Evolutionary conservation across 2,797 vertebrate genomes (phyloP).

Genomic region (Squalus acanthias): DNA sequence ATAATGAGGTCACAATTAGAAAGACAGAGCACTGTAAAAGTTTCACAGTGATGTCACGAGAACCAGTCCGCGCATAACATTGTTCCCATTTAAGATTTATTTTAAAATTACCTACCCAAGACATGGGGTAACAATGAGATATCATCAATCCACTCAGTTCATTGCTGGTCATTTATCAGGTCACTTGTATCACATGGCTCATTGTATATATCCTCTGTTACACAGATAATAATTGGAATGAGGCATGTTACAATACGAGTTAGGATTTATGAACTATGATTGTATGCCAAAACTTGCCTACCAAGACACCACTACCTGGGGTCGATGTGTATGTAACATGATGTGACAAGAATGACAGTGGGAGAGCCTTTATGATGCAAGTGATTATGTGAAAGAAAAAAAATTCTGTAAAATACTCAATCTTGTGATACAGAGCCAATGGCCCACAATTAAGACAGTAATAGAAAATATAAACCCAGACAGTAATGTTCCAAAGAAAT

Average conservation of each 20-base stretch:
- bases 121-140: not conserved
- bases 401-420: slow-evolving; percentile 9
- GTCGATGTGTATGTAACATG: not conserved
- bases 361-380: slow-evolving; percentile 37
- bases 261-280: not conserved
- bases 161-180: not conserved
- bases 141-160: slow-evolving; percentile 18
- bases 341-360: slow-evolving; percentile 18
- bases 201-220: not conserved
- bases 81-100: not conserved
- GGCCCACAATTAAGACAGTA: not conserved
- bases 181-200: not conserved
- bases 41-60: not conserved
- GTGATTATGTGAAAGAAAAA: not conserved
- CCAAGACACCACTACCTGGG: not conserved
- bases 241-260: not conserved
- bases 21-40: not conserved
- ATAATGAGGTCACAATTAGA: slow-evolving; percentile 29
- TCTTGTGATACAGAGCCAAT: not conserved
- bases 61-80: not conserved
- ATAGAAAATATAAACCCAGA: not conserved
- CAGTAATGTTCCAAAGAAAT: not conserved
- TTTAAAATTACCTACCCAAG: slow-evolving; percentile 4
- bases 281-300: not conserved
- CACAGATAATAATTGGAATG: not conserved